Evolutionary conservation across 1,140 invertebrate species (phyloP).

Genomic region (Rhopalosiphum maidis): DNA sequence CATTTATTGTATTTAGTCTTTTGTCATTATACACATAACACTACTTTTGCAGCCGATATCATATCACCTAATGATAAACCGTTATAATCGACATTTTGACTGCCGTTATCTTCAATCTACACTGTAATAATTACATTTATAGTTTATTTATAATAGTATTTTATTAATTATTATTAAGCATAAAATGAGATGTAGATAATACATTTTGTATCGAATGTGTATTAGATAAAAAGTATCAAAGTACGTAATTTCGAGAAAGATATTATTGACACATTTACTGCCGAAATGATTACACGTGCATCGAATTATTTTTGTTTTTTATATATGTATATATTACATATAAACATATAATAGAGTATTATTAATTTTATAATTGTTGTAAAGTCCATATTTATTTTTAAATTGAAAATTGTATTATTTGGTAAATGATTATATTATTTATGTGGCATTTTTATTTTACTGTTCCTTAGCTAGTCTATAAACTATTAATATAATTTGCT

Average conservation of each 20-base stretch:
- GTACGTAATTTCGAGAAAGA: not conserved
- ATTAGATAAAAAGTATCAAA: not conserved
- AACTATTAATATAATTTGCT: not conserved
- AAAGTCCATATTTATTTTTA: not conserved
- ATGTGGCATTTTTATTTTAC: not conserved
- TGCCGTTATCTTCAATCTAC: not conserved
- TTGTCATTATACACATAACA: constrained; percentile 6
- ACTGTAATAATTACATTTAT: not conserved
- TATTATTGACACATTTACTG: not conserved
- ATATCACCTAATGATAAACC: not conserved
- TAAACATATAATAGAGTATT: too few species aligned
- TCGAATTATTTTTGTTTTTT: not conserved
- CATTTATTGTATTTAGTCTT: constrained; percentile 19
- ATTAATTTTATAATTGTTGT: not conserved
- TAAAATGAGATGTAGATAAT: not conserved
- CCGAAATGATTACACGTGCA: not conserved
- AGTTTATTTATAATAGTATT: not conserved
- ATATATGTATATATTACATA: too few species aligned
- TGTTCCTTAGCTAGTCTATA: not conserved
- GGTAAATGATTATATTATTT: not conserved
- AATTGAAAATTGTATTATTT: not conserved
- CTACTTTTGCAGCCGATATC: not conserved
- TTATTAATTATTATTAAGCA: not conserved
- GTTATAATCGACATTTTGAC: not conserved
- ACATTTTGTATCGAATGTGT: not conserved